A percentile compares a stretch with the other conserved stretches of the same genome.
phyloP scores from a whole-genome alignment of 2,113 vertebrate species.

The Hystrix cristata region DNA sequence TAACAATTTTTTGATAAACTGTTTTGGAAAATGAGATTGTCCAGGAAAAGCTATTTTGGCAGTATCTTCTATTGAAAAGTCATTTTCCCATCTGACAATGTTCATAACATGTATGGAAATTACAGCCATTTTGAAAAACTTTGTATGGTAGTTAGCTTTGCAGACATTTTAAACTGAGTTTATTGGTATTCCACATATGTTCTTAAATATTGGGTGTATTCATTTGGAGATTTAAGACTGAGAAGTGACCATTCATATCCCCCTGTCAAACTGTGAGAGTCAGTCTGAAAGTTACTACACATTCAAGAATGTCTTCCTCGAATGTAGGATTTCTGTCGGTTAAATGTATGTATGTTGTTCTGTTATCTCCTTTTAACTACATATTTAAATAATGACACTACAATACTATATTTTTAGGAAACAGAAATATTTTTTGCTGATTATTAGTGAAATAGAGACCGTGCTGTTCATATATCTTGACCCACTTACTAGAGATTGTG shows the following conservation, averaged over 20 bases:
- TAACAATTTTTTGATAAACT: slow-evolving; percentile 65
- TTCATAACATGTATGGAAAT: slow-evolving; percentile 77
- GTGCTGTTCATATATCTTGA: neutral
- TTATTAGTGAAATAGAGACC: neutral
- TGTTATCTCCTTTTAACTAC: neutral
- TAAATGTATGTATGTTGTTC: neutral
- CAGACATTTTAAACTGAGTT: slow-evolving; percentile 66
- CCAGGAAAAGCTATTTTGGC: slow-evolving; percentile 78
- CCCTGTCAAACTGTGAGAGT: slow-evolving; percentile 54
- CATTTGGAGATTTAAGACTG: slow-evolving; percentile 28
- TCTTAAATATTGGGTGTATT: slow-evolving; percentile 46
- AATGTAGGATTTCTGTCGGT: neutral
- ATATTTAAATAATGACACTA: neutral
- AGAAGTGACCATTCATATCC: slow-evolving; percentile 68
- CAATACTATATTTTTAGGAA: neutral
- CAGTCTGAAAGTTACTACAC: slow-evolving; percentile 50
- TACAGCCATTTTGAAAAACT: slow-evolving; percentile 72
- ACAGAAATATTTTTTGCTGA: neutral
- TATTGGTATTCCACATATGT: slow-evolving; percentile 69
- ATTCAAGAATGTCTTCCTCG: slow-evolving; percentile 4
- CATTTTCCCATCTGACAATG: slow-evolving; percentile 75
- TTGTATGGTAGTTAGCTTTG: slow-evolving; percentile 64
- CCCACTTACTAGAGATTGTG: neutral
- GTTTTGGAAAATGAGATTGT: slow-evolving; percentile 77
- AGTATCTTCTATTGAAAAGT: slow-evolving; percentile 68